Percentiles rank a stretch among this genome's conserved stretches.
Evolutionary conservation across 2,888 invertebrate species (phyloP).

Genomic region (Molorchus minor): DNA sequence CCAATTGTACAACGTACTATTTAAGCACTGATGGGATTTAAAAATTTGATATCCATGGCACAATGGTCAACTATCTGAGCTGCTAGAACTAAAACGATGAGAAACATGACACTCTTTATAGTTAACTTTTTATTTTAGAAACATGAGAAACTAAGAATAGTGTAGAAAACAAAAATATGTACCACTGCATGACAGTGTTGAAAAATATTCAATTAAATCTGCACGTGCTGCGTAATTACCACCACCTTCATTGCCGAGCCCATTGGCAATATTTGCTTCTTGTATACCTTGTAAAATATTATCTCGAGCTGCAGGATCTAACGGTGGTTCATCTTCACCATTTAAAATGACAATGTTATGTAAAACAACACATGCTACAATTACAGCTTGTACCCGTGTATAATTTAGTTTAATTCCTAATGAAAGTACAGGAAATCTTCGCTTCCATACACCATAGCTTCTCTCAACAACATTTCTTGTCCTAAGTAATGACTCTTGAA

Average conservation of each 20-base stretch:
- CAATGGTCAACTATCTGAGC: too few relatives aligned
- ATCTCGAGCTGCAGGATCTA: constrained; percentile 1
- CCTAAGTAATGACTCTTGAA: constrained; percentile 6
- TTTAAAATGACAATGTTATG: constrained; percentile 5
- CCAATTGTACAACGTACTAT: too few relatives aligned
- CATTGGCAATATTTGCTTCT: constrained; percentile 7
- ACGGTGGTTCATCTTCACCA: constrained; percentile 6
- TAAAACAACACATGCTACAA: constrained; percentile 9
- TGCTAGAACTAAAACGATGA: too few relatives aligned
- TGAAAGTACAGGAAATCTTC: constrained; percentile 7
- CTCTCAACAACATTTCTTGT: constrained; percentile 11
- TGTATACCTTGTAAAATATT: constrained; percentile 11
- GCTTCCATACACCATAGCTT: constrained; percentile 13
- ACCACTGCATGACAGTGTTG: too few relatives aligned
- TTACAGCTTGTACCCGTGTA: constrained; percentile 12
- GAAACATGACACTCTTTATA: too few relatives aligned
- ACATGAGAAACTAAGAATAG: too few relatives aligned
- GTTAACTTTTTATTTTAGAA: too few relatives aligned
- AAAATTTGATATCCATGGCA: too few relatives aligned
- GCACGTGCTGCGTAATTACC: constrained; percentile 6
- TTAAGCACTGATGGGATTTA: too few relatives aligned
- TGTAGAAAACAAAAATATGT: too few relatives aligned
- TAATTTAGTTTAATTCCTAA: constrained; percentile 1
- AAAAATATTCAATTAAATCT: constrained; percentile 3
- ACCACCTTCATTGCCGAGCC: constrained; percentile 1